Percentiles rank a stretch among this genome's conserved stretches.
Evolutionary conservation across 2,888 invertebrate species (phyloP).

Genomic region (Leucophenga montana): DNA sequence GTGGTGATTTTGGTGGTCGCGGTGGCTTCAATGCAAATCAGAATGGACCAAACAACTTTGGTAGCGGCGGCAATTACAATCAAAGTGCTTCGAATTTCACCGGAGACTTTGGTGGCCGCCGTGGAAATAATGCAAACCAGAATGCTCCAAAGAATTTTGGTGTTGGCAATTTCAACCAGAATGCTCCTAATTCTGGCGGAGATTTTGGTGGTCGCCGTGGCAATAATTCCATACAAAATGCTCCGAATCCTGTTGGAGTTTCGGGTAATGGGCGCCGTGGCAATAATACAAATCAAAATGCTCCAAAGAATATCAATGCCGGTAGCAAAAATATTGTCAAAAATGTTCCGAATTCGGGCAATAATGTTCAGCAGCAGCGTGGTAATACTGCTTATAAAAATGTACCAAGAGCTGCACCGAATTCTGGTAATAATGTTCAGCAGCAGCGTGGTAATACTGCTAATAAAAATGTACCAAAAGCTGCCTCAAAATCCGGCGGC

Average conservation of each 20-base stretch:
- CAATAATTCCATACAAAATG: neutral
- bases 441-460: too few relatives aligned
- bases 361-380: neutral
- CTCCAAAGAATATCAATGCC: too few relatives aligned
- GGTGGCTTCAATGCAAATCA: conserved; percentile 4
- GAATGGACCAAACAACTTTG: neutral
- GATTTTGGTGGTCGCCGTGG: neutral
- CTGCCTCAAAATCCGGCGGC: too few relatives aligned
- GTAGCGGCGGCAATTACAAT: neutral
- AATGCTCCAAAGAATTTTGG: neutral
- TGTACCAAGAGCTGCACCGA: neutral
- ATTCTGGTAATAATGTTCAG: too few relatives aligned
- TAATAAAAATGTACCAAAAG: neutral
- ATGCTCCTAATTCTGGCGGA: too few relatives aligned
- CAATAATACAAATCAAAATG: too few relatives aligned
- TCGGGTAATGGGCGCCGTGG: too few relatives aligned
- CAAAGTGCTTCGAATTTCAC: neutral
- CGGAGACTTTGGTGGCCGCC: neutral
- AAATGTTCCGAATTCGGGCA: neutral
- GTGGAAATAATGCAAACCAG: conserved; percentile 6
- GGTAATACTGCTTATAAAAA: neutral
- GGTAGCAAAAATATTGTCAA: neutral
- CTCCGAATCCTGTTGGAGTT: too few relatives aligned
- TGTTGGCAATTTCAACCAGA: neutral
- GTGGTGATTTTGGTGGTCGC: neutral